Conservation (phyloP, 2,888 invertebrate genomes). For the Melinaea marsaeus region DNA sequence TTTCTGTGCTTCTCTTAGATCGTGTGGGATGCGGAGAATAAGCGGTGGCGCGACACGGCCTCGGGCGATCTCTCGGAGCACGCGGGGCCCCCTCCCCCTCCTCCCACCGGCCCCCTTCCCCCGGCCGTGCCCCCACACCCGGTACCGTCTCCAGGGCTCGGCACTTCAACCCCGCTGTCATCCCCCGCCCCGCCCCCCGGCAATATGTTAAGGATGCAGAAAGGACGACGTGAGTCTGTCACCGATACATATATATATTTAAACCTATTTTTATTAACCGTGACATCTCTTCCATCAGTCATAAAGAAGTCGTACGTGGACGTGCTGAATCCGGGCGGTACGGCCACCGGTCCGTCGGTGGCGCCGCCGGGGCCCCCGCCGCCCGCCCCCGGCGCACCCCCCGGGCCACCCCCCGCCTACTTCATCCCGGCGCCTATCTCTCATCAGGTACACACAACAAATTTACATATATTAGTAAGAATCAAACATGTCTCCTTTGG, state of each 20-base stretch:
- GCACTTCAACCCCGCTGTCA: constrained; percentile 40
- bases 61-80: constrained; percentile 78
- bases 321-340: constrained; percentile 68
- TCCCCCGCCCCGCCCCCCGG: constrained; percentile 37
- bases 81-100: constrained; percentile 54
- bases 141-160: constrained; percentile 19
- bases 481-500: no score
- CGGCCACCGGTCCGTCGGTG: constrained; percentile 61
- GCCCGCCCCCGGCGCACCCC: constrained; percentile 52
- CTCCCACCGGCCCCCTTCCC: constrained; percentile 46
- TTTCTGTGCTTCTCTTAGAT: constrained; percentile 77
- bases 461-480: no score
- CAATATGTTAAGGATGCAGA: constrained; percentile 89
- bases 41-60: constrained; percentile 92
- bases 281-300: constrained; percentile 65
- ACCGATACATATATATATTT: not conserved
- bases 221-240: constrained; percentile 82
- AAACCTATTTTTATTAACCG: no score
- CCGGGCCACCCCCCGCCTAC: constrained; percentile 61
- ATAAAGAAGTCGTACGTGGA: constrained; percentile 93
- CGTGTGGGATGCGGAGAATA: constrained; percentile 93
- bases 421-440: constrained; percentile 41
- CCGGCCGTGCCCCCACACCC: constrained; percentile 21
- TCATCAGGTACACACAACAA: constrained; percentile 22
- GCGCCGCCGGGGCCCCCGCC: constrained; percentile 74